A percentile compares a stretch with the other conserved stretches of the same genome.
phyloP scores from a whole-genome alignment of 2,113 vertebrate genomes.

The Phylloscopus trochilus region DNA sequence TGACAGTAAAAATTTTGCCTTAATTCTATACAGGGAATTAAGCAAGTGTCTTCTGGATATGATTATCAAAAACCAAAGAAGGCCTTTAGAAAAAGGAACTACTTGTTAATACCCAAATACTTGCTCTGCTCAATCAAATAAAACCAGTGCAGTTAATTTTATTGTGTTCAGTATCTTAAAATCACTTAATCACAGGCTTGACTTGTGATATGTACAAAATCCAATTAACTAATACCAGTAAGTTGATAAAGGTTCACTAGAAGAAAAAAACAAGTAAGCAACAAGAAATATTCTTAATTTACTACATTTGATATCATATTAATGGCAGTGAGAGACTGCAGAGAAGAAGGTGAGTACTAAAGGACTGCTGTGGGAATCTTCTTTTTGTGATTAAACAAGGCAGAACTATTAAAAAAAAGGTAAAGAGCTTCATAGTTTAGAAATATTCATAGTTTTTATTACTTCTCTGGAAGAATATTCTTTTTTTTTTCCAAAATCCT shows the following conservation, averaged over 20 bases:
- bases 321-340: background rate
- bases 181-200: background rate
- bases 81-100: background rate
- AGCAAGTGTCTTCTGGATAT: background rate
- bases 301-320: background rate
- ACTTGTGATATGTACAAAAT: background rate
- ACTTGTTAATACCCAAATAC: background rate
- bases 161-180: background rate
- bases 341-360: background rate
- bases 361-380: background rate
- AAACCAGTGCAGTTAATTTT: background rate
- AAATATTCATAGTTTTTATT: background rate
- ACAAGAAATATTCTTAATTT: background rate
- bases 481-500: fast-evolving
- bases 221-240: background rate
- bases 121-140: background rate
- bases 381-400: background rate
- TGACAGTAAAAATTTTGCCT: background rate
- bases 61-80: background rate
- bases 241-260: background rate
- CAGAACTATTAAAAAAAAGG: background rate
- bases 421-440: background rate
- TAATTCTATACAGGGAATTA: background rate
- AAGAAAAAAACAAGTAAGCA: background rate
- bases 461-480: background rate